These are phyloP conservation scores for Fistularia tabacaria DNA, from an alignment of 2,797 vertebrate genomes.

Conservation along the genomic window DNA sequence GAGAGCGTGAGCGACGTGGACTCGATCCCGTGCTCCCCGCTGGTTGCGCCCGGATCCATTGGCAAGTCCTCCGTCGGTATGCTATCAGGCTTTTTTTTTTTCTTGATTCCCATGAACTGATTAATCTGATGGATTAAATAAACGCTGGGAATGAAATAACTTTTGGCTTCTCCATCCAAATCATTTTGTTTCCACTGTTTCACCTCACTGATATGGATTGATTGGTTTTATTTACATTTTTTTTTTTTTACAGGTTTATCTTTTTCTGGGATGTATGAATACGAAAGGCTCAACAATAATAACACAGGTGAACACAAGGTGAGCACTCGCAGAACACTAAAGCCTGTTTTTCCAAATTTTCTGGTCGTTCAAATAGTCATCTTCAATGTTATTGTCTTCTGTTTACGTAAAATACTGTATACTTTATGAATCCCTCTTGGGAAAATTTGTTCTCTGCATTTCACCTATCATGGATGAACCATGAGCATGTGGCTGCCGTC, in stretches of 20 bases:
- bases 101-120: background rate
- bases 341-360: too few species aligned
- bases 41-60: slow-evolving; percentile 32
- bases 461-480: too few species aligned
- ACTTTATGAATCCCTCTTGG: too few species aligned
- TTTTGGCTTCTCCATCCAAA: too few species aligned
- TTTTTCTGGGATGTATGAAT: slow-evolving; percentile 79
- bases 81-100: background rate
- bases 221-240: too few species aligned
- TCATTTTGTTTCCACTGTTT: too few species aligned
- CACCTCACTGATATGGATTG: too few species aligned
- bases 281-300: slow-evolving; percentile 63
- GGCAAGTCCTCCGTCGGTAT: slow-evolving; percentile 61
- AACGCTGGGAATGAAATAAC: background rate
- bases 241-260: slow-evolving; percentile 74
- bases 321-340: slow-evolving; percentile 30
- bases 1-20: slow-evolving; percentile 88
- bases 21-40: slow-evolving; percentile 82
- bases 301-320: slow-evolving; percentile 81
- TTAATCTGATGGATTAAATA: background rate
- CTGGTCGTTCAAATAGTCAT: too few species aligned
- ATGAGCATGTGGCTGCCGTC: too few species aligned
- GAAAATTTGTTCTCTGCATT: too few species aligned
- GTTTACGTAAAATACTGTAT: too few species aligned
- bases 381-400: too few species aligned